Base-by-base conservation (phyloP, 2,888 invertebrate species). In the Drosophila mercatorum region DNA sequence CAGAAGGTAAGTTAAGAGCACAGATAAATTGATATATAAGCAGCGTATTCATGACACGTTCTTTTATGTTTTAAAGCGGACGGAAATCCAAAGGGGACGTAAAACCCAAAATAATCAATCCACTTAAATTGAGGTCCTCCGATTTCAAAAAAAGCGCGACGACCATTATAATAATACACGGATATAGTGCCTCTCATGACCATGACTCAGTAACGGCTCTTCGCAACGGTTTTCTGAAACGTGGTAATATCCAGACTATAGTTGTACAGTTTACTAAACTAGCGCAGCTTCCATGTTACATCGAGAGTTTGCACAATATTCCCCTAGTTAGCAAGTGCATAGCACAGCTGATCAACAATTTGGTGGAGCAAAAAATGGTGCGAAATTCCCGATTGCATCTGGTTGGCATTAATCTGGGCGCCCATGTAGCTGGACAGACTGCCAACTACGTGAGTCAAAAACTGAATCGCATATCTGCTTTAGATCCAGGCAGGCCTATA, bases 331-430 rank as follows among this genome's bases (percentile, higher is more conserved):
- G 94, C 5, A 93, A 93, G 83, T 95, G 95, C 78, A 92, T 93
- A 0, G 95, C 94, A 0, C 93, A 94, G 77, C 87, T 95, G 5
- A 93, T 95, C 0, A 94, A 94, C 65, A 83, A 89, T 17, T 81
- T 95, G 62, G 93, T 95, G 3, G 72, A 75, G 0, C 79, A 91
- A 0, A 81, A 91, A 38, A 80, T 91, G 0, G 93, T 94, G 41
- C 59, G 88, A 0, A 86, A 94, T 12, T 75, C 92, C 0, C 88
- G 86, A 41, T 92, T 95, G 68, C 95, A 95, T 80, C 83, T 95
- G 0, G 94, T 95, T 51, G 95, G 95, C 0, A 95, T 95, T 81
- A 95, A 95, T 83, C 93, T 95, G 11, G 95, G 95, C 0, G 95
- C 94, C 0, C 95, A 95, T 57, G 92, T 93, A 0, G 94, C 94